Base-by-base conservation (phyloP, 1,140 invertebrate species). In the Cydia amplana region DNA sequence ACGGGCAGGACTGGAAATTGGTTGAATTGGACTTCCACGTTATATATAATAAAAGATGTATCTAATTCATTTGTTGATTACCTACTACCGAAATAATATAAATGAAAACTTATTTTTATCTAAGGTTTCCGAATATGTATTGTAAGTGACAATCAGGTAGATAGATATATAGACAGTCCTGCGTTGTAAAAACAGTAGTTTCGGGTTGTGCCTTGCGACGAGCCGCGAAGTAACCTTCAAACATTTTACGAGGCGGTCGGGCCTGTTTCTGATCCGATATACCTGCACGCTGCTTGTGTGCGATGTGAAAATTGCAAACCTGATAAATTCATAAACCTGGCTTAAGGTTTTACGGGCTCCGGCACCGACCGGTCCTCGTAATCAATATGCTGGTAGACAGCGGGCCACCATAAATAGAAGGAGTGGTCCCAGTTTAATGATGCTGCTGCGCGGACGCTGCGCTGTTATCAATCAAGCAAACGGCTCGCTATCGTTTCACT, bases 301-400 rank as follows among this genome's bases (percentile, higher is more conserved):
- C 80, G 72, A 84, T 83, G 85, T 87, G 87, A 86, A 88, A 86
- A 85, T 86, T 79, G 82, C 78, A 43, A 70, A 70, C 65, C 65
- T 70, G 81, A 87, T 83, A 83, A 85, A 85, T 87, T 85, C 79
- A 85, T 82, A 84, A 81, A 76, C 79, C 75, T 64, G 78, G 78
- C 77, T 77, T 83, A 80, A 79, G 79, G 78, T 80, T 74, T 73
- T 75, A 73, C 75, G 75, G 72, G 77, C 75, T 77, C 80, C 75
- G 76, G 72, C 70, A 74, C 46, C 70, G 82, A 87, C 87, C 86
- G 83, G 87, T 89, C 79, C 76, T 77, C 64, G 78, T 76, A 83
- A 89, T 90, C 85, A 88, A 90, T 90, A 91, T 83, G 84, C 81
- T 82, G 84, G 85, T 79, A 85, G 85, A 87, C 83, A 86, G 80